Evolutionary conservation across 2,888 invertebrate genomes (phyloP), one percentile per base, ranked within the genome.

Genomic region (Hoplodrina ambigua): DNA sequence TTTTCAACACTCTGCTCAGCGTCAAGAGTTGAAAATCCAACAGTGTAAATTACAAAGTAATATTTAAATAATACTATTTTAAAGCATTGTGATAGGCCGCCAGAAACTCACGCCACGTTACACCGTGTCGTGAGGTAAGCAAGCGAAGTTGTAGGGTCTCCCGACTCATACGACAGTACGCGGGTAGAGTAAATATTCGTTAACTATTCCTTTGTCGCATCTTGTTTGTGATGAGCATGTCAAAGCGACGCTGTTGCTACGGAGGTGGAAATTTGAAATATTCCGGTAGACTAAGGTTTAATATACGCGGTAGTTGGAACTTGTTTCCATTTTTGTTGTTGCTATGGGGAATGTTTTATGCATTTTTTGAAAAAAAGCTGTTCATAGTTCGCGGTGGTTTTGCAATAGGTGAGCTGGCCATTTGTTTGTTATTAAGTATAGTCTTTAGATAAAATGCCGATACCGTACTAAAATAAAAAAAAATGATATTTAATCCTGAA

Each of bases 171-270:
- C 56, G 60, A 53, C 37, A 78, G 85, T 85, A 86, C 85, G 82
- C 77, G 83, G 82, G 83, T 69, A 77, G 77, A 78, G 87, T 84
- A 91, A 90, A 91, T 89, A 90, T 92, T 92, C 91, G 90, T 92
- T 91, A 93, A 93, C 93, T 91, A 93, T 93, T 92, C 92, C 92
- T 92, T 92, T 93, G 92, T 91, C 87, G 83, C 85, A 75, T 85
- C 83, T 85, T 86, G 88, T 85, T 87, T 81, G 78, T 88, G 92
- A 90, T 86, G 88, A 89, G 87, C 85, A 78, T 89, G 88, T 87
- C 90, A 89, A 87, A 87, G 87, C 78, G 82, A 80, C 71, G 74
- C 75, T 85, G 70, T 85, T 71, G 77, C 80, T 76, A 87, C 75
- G 78, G 74, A 17, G 46, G 52, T 54, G 70, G 65, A 69, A 75